Percentiles rank a stretch among this genome's conserved stretches.
These are phyloP conservation scores for Sebastiscus albofasciatus DNA, from an alignment of 2,797 vertebrate species.

Conservation along the genomic window DNA sequence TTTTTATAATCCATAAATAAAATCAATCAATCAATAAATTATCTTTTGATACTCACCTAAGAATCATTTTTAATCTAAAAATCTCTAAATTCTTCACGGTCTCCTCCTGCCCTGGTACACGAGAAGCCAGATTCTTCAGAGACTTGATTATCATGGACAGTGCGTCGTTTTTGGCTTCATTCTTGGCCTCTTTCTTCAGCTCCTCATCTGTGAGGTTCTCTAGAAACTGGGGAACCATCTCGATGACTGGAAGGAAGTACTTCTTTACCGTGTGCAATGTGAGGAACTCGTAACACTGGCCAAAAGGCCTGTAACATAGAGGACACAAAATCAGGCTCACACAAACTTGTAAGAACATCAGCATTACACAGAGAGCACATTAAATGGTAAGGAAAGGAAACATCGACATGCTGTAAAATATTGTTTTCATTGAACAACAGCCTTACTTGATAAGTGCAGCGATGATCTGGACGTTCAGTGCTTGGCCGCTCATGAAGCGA, in stretches of 20 bases:
- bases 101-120: slow-evolving; percentile 99
- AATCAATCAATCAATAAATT: neutral
- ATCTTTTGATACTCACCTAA: slow-evolving; percentile 89
- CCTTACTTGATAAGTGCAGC: slow-evolving; percentile 99
- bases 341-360: neutral
- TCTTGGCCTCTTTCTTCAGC: slow-evolving; percentile 99
- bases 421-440: neutral
- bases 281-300: slow-evolving; percentile 99
- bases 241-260: slow-evolving; percentile 99
- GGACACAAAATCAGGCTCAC: slow-evolving; percentile 20
- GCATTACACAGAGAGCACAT: neutral
- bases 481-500: slow-evolving; percentile 98
- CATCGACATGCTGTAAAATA: neutral
- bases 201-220: slow-evolving; percentile 99
- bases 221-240: slow-evolving; percentile 99
- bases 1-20: neutral
- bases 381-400: neutral
- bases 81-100: slow-evolving; percentile 99
- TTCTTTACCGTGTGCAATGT: slow-evolving; percentile 99
- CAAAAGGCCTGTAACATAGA: slow-evolving; percentile 91
- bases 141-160: slow-evolving; percentile 99
- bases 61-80: slow-evolving; percentile 99
- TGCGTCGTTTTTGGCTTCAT: slow-evolving; percentile 99
- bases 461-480: slow-evolving; percentile 99
- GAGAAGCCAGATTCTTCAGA: slow-evolving; percentile 98